A percentile compares a stretch with the other conserved stretches of the same genome.
Evolutionary conservation across 2,888 invertebrate genomes (phyloP).

Genomic region (Portevinia maculata): DNA sequence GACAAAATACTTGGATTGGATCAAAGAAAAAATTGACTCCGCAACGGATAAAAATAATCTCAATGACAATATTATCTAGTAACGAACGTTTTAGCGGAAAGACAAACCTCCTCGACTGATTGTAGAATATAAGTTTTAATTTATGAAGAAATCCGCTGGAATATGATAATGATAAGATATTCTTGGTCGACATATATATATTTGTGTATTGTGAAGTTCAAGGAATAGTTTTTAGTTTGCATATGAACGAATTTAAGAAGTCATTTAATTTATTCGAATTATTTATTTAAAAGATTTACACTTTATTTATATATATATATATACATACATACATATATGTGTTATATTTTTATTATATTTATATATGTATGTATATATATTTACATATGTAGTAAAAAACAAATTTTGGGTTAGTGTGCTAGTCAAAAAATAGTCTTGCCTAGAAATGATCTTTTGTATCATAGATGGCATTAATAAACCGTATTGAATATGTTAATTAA

Average conservation of each 20-base stretch:
- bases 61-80: conserved; percentile 62
- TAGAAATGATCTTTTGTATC: conserved; percentile 43
- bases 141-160: conserved; percentile 29
- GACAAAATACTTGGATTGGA: conserved; percentile 81
- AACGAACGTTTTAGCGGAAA: background rate
- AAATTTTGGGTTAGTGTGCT: conserved; percentile 35
- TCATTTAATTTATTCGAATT: conserved; percentile 48
- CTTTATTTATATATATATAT: conserved; percentile 2
- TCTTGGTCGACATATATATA: conserved; percentile 28
- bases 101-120: conserved; percentile 44
- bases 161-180: conserved; percentile 63
- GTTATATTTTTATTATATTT: too few relatives aligned
- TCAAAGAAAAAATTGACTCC: conserved; percentile 79
- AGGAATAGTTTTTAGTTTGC: conserved; percentile 25
- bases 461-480: conserved; percentile 29
- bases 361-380: too few relatives aligned
- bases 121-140: conserved; percentile 47
- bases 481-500: conserved; percentile 51
- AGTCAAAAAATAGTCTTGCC: conserved; percentile 33
- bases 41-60: conserved; percentile 32
- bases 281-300: conserved; percentile 51
- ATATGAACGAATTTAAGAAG: conserved; percentile 5
- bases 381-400: too few relatives aligned
- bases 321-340: too few relatives aligned
- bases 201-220: conserved; percentile 16